Percentiles rank a stretch among this genome's conserved stretches.
Evolutionary conservation across 1,140 invertebrate genomes (phyloP).

Genomic region (Drosophila ohnishii): DNA sequence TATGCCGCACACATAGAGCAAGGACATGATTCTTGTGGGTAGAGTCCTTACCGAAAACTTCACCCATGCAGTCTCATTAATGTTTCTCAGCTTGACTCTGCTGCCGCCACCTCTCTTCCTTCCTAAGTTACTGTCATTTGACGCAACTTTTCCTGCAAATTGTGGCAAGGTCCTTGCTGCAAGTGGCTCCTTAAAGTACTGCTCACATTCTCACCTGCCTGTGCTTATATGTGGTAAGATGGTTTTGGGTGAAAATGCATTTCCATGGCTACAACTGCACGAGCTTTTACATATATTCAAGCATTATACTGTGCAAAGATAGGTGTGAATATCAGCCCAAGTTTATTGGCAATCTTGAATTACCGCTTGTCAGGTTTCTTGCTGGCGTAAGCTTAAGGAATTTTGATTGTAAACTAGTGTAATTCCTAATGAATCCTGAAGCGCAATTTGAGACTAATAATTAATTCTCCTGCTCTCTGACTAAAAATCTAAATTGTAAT

Average conservation of each 20-base stretch:
- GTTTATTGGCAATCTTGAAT: slow-evolving; percentile 24
- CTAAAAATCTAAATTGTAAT: no score
- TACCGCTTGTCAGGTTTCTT: not conserved
- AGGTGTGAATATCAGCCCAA: slow-evolving; percentile 1
- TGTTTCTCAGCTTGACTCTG: slow-evolving; percentile 13
- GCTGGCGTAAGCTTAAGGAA: no score
- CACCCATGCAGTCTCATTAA: slow-evolving; percentile 52
- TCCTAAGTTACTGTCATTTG: slow-evolving; percentile 9
- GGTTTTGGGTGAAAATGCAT: slow-evolving; percentile 11
- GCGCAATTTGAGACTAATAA: not conserved
- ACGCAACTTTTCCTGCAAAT: slow-evolving; percentile 42
- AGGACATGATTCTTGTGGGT: slow-evolving; percentile 19
- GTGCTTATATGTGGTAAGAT: slow-evolving; percentile 8
- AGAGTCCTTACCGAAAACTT: slow-evolving; percentile 38
- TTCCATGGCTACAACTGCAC: slow-evolving; percentile 14
- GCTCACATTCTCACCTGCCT: slow-evolving; percentile 1
- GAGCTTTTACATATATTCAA: not conserved
- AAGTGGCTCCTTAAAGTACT: slow-evolving; percentile 45
- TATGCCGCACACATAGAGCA: slow-evolving; percentile 15
- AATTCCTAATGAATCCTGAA: not conserved
- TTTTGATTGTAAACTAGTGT: not conserved
- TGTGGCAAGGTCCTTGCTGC: slow-evolving; percentile 47
- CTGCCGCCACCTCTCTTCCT: not conserved
- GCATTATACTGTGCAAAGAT: not conserved
- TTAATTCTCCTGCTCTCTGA: not conserved